Evolutionary conservation across 1,140 invertebrate genomes (phyloP).

Genomic region (Bombus breviceps): DNA sequence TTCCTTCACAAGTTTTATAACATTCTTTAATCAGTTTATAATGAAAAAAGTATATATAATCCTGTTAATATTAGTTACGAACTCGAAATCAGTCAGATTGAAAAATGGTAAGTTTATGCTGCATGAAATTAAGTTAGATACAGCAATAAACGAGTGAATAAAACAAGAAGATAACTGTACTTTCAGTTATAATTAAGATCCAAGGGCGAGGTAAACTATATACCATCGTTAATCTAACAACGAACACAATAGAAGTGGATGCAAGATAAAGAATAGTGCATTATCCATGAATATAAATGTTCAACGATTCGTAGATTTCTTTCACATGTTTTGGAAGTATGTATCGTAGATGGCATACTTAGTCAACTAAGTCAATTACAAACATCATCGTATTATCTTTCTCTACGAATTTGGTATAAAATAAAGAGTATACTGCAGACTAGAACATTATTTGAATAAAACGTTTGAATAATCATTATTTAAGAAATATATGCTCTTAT

Average conservation of each 20-base stretch:
- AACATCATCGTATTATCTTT: neutral
- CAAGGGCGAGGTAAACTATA: neutral
- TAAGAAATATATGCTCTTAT: too few species aligned
- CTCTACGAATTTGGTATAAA: neutral
- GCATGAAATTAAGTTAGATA: neutral
- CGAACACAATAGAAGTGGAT: neutral
- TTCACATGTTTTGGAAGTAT: neutral
- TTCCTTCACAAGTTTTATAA: neutral
- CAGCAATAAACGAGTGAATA: neutral
- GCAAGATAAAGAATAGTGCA: neutral
- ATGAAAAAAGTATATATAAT: neutral
- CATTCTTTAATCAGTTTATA: neutral
- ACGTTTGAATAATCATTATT: too few species aligned
- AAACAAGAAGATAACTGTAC: neutral
- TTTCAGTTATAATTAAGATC: constrained; percentile 1
- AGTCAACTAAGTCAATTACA: neutral
- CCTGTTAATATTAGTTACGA: neutral
- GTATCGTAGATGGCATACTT: too few species aligned
- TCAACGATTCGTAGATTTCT: neutral
- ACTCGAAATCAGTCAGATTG: neutral
- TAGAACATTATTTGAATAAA: too few species aligned
- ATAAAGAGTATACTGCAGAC: too few species aligned
- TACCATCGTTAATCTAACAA: too few species aligned
- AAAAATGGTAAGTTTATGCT: neutral
- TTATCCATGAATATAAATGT: neutral